Conservation (phyloP, 2,113 vertebrate genomes). For the Anolis sagrei region DNA sequence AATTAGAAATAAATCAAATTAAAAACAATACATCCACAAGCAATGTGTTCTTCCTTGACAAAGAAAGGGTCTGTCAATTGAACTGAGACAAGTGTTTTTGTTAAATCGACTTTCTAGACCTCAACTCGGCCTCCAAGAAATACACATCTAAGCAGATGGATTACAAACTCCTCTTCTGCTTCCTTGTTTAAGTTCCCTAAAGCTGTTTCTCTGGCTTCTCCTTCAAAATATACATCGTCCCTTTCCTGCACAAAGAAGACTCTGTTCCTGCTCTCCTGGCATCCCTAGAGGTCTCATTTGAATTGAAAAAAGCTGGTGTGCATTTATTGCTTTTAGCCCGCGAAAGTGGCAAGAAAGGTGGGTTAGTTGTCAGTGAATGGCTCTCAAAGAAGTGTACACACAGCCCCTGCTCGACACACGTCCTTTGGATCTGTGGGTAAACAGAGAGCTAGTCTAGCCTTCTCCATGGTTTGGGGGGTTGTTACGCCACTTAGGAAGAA, state of each 20-base stretch:
- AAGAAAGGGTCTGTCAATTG: not conserved
- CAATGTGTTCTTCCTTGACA: too few species aligned
- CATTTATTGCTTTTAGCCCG: not conserved
- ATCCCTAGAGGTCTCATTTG: not conserved
- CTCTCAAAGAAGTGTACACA: not conserved
- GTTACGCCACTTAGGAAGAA: slow-evolving; percentile 72
- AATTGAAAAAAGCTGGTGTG: not conserved
- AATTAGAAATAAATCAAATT: too few species aligned
- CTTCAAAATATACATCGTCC: not conserved
- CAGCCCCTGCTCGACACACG: not conserved
- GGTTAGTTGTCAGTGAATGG: not conserved
- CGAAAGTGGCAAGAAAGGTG: not conserved
- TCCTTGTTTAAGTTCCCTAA: not conserved
- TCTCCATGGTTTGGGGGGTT: slow-evolving; percentile 77
- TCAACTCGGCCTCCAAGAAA: not conserved
- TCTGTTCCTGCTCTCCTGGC: not conserved
- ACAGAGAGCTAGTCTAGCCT: slow-evolving; percentile 39
- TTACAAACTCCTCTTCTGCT: not conserved
- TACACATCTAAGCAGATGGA: not conserved
- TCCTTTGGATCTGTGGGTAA: not conserved
- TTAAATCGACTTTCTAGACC: not conserved
- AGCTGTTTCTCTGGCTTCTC: not conserved
- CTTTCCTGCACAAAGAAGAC: not conserved
- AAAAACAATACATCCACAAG: too few species aligned
- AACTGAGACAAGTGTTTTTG: not conserved